Evolutionary conservation across 2,113 vertebrate genomes (phyloP).

Genomic region (Paraplagusia blochii): DNA sequence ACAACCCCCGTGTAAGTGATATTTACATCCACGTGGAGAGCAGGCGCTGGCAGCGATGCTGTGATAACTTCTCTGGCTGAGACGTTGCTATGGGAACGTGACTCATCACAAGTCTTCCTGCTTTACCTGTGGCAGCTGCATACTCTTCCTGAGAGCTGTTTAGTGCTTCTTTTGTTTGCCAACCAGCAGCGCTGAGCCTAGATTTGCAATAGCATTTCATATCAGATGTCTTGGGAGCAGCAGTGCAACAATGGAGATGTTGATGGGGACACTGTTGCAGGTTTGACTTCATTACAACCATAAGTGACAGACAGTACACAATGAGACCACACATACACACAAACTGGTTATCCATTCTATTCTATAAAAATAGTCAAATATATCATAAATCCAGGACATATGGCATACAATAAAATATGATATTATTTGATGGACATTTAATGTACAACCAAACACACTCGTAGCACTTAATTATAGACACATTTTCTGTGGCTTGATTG

Average conservation of each 20-base stretch:
- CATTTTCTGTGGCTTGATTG: too few species aligned
- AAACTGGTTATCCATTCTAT: too few species aligned
- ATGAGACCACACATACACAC: background rate
- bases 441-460: too few species aligned
- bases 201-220: slow-evolving; percentile 56
- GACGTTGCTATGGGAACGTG: slow-evolving; percentile 74
- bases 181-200: slow-evolving; percentile 39
- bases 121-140: slow-evolving; percentile 74
- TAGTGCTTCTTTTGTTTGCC: slow-evolving; percentile 68
- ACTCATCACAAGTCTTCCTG: slow-evolving; percentile 70
- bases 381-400: too few species aligned
- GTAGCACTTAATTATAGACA: too few species aligned
- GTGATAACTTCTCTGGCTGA: slow-evolving; percentile 59
- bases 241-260: slow-evolving; percentile 9
- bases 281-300: too few species aligned
- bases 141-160: slow-evolving; percentile 57
- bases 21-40: slow-evolving; percentile 64
- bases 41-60: slow-evolving; percentile 58
- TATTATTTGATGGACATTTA: too few species aligned
- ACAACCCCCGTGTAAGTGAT: slow-evolving; percentile 43
- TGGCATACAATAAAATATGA: too few species aligned
- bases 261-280: too few species aligned
- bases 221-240: slow-evolving; percentile 42
- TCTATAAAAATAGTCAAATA: too few species aligned
- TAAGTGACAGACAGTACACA: too few species aligned